A percentile compares a stretch with the other conserved stretches of the same genome.
These are phyloP conservation scores for Esperia sulphurella DNA, from an alignment of 2,888 invertebrate genomes.

Conservation along the genomic window DNA sequence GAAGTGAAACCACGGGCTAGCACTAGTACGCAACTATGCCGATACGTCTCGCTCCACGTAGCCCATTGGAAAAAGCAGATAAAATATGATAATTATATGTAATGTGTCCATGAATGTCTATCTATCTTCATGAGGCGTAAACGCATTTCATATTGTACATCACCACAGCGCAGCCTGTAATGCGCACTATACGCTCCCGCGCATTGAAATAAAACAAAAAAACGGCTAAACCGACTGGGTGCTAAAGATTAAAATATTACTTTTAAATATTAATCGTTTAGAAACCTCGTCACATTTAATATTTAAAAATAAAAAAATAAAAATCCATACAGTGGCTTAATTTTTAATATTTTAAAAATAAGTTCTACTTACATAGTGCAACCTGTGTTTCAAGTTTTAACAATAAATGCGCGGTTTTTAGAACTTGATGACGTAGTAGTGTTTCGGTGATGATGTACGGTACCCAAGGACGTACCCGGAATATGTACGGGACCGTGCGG, in stretches of 20 bases:
- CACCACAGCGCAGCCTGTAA: constrained; percentile 31
- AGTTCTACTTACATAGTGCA: constrained; percentile 41
- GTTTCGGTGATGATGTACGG: constrained; percentile 51
- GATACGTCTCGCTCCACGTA: constrained; percentile 69
- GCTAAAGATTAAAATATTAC: constrained; percentile 63
- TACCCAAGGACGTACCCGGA: constrained; percentile 52
- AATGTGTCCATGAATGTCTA: constrained; percentile 54
- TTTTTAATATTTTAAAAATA: constrained; percentile 57
- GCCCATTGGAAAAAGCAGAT: constrained; percentile 74
- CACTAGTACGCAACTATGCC: constrained; percentile 47
- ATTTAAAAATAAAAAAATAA: constrained; percentile 16
- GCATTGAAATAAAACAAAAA: not conserved
- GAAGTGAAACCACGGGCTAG: constrained; percentile 1
- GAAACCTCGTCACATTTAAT: constrained; percentile 30
- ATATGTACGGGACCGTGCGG: constrained; percentile 66
- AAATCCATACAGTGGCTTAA: constrained; percentile 50
- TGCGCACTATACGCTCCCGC: constrained; percentile 30
- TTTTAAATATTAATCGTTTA: constrained; percentile 59
- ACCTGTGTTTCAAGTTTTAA: constrained; percentile 20
- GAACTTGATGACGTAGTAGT: constrained; percentile 26
- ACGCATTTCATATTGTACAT: constrained; percentile 39
- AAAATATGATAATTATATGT: constrained; percentile 72
- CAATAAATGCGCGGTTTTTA: constrained; percentile 31
- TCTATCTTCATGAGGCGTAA: constrained; percentile 35
- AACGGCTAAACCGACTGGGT: constrained; percentile 28